phyloP scores from a whole-genome alignment of 2,113 vertebrate species.

The Girardinichthys multiradiatus region DNA sequence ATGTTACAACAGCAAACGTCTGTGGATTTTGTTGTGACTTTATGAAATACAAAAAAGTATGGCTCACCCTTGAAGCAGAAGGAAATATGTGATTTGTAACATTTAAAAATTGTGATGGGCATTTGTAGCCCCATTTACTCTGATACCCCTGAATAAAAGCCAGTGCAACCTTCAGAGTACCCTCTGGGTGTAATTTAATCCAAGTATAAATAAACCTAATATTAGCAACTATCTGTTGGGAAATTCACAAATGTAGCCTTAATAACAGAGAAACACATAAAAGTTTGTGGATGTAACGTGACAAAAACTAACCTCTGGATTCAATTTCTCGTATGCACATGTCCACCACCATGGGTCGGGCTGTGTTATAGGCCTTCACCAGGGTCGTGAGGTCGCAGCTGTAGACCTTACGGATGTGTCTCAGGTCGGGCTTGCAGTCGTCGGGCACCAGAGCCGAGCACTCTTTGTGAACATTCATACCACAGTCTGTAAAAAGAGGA shows the following conservation, averaged over 20 bases:
- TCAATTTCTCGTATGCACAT: conserved; percentile 79
- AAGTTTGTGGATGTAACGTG: not conserved
- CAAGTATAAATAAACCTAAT: not conserved
- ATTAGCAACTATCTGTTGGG: not conserved
- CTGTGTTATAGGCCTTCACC: conserved; percentile 72
- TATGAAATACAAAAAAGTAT: too few species aligned
- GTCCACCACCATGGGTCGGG: conserved; percentile 78
- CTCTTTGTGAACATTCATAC: conserved; percentile 97
- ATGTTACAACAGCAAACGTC: too few species aligned
- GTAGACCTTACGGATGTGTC: conserved; percentile 75
- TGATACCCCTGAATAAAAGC: not conserved
- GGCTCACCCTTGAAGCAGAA: too few species aligned
- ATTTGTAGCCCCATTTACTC: not conserved
- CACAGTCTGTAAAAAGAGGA: conserved; percentile 85
- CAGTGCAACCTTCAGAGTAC: not conserved
- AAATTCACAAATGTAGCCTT: not conserved
- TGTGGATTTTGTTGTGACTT: too few species aligned
- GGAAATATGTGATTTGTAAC: too few species aligned
- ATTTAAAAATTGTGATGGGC: too few species aligned
- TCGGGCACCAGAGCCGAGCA: conserved; percentile 96
- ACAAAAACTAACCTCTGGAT: conserved; percentile 69
- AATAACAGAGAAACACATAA: too few species aligned
- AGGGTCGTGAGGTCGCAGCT: conserved; percentile 78
- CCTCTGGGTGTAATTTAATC: not conserved
- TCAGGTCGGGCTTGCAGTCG: conserved; percentile 93